phyloP scores from a whole-genome alignment of 2,797 vertebrate species.

The Gallinago stenura region DNA sequence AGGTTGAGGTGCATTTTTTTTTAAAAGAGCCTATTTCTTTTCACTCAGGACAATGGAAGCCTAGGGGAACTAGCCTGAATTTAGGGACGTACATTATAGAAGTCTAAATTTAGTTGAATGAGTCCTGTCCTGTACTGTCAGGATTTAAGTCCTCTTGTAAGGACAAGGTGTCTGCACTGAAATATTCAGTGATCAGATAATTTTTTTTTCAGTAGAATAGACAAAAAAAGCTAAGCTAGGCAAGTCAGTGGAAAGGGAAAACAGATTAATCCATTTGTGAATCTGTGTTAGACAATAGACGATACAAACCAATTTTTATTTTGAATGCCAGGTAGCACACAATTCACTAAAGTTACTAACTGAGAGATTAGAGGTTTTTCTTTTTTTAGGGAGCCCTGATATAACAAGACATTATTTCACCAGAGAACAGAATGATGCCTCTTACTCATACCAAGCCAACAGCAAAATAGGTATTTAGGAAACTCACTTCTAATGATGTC shows the following conservation, averaged over 20 bases:
- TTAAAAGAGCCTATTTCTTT: slow-evolving; percentile 27
- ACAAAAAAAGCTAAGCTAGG: neutral
- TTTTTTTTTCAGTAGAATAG: neutral
- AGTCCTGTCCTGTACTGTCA: neutral
- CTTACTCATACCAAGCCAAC: neutral
- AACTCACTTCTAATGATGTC: neutral
- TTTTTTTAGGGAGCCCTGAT: neutral
- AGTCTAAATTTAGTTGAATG: slow-evolving; percentile 9
- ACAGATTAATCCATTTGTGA: neutral
- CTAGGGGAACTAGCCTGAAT: slow-evolving; percentile 56
- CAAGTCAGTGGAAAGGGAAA: neutral
- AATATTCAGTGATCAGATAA: neutral
- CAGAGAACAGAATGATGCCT: neutral
- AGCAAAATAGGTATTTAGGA: neutral
- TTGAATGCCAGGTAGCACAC: neutral
- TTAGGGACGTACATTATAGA: neutral
- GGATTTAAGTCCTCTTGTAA: neutral
- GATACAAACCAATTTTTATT: neutral
- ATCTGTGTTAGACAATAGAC: neutral
- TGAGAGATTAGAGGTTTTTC: fast-evolving
- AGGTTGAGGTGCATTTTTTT: slow-evolving; percentile 4
- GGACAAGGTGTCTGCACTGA: neutral
- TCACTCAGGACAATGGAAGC: neutral
- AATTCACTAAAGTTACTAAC: neutral
- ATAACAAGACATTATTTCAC: neutral